phyloP scores from a whole-genome alignment of 2,113 vertebrate species.

The Sturnira hondurensis region DNA sequence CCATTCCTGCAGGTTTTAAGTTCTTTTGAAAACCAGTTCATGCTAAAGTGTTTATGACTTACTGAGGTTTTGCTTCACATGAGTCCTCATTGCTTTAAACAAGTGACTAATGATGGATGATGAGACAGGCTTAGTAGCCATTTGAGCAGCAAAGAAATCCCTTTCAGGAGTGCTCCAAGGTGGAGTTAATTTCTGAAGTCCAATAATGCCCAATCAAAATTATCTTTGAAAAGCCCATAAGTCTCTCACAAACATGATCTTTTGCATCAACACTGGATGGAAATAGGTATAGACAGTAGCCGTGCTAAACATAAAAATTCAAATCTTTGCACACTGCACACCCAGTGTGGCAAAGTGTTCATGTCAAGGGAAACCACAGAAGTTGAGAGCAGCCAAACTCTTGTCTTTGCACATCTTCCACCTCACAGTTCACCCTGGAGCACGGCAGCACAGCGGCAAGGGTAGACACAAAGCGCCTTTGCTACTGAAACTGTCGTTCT shows the following conservation, averaged over 20 bases:
- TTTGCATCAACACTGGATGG: background rate
- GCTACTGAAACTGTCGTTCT: background rate
- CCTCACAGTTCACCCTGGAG: fast-evolving
- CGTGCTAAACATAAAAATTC: background rate
- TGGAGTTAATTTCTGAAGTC: background rate
- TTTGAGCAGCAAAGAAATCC: background rate
- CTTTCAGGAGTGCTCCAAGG: background rate
- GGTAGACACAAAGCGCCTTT: background rate
- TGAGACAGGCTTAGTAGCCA: background rate
- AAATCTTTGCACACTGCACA: background rate
- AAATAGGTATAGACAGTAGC: background rate
- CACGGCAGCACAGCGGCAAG: background rate
- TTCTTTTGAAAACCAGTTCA: background rate
- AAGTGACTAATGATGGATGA: background rate
- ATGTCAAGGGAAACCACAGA: background rate
- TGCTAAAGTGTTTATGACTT: background rate
- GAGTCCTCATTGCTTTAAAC: background rate
- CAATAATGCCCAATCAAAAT: background rate
- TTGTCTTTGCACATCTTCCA: background rate
- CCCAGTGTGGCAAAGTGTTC: background rate
- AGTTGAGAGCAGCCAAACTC: background rate
- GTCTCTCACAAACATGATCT: background rate
- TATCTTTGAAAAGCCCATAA: background rate
- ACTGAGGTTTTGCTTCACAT: background rate
- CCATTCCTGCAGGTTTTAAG: background rate